phyloP scores from a whole-genome alignment of 2,113 vertebrate species.

The Sus scrofa region T2T-Sscrofa CM000816.6:79115501-79116000 shows the following conservation, averaged over 20 bases:
- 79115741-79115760: neutral
- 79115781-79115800: neutral
- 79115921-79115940: neutral
- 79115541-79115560: conserved; percentile 40
- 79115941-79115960: neutral
- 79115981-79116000: neutral
- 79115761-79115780: neutral
- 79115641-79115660: neutral
- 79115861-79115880: neutral
- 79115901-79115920: neutral
- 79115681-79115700: neutral
- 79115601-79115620: neutral
- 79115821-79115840: neutral
- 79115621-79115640: neutral
- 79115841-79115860: neutral
- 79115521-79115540: neutral
- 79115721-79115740: neutral
- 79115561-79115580: conserved; percentile 13
- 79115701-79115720: neutral
- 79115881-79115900: neutral
- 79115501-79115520: neutral
- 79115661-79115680: neutral
- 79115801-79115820: conserved; percentile 28
- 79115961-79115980: neutral
- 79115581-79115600: neutral